Base-by-base conservation (phyloP, 92 coral and sea anemone genomes). In the Zoanthus solanderi region DNA sequence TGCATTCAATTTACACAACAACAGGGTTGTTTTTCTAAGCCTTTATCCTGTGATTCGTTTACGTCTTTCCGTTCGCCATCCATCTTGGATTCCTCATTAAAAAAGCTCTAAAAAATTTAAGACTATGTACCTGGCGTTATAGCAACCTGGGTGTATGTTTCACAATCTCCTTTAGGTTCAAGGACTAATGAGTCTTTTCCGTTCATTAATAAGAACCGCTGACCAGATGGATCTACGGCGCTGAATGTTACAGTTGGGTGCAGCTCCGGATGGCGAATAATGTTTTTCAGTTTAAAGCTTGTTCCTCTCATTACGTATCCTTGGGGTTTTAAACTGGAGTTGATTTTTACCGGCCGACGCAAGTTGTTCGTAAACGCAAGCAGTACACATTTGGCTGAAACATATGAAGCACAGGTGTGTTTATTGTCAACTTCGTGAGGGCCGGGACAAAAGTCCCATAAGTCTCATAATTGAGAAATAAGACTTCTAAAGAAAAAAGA, bases 201-300 rank as follows among this genome's bases (percentile, higher is more conserved):
- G 45, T 80, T 80, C 45, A 80, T 16, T 14, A 80, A 50, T 15
- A 80, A 72, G 23, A 60, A 65, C 44, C 69, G 74, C 85, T 80
- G 60, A 9, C 61, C 75, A 34, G 45, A 28, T 15, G 71, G 75
- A 80, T 80, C 85, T 0, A 65, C 57, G 61, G 85, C 85, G 28
- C 74, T 80, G 45, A 80, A 80, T 28, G 12, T 80, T 14, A 80
- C 45, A 6, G 16, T 16, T 18, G 85, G 75, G 48, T 80, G 85
- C 34, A 80, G 85, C 34, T 80, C 85, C 3, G 85, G 85, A n/a
- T 80, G 85, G 57, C 75, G 85, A 29, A 80, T 63, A 7, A 80
- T 65, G 45, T 50, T 80, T 80, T 80, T 80, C 54, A 80, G 46
- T 71, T 66, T 80, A 11, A 80, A 80, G 31, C 85, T 80, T 3